Evolutionary conservation across 2,797 vertebrate genomes (phyloP).

Genomic region (Cygnus olor): DNA sequence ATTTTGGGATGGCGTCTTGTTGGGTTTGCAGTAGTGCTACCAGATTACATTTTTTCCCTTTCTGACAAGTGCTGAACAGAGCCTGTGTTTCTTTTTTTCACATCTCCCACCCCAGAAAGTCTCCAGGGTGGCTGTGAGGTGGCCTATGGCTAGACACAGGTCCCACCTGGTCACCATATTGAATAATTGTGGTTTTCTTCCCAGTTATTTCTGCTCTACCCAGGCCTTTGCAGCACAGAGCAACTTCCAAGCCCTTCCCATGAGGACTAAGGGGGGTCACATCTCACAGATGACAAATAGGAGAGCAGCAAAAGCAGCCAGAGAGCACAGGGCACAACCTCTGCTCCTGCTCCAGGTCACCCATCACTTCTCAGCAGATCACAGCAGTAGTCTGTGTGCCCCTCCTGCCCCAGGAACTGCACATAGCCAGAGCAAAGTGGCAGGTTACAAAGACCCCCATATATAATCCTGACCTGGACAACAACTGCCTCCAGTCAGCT

Average conservation of each 20-base stretch:
- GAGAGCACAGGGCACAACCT: not conserved
- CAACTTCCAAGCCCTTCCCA: not conserved
- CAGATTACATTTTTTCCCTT: not conserved
- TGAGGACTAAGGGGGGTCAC: not conserved
- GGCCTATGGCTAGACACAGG: not conserved
- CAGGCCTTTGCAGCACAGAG: not conserved
- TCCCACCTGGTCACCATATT: not conserved
- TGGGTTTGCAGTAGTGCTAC: not conserved
- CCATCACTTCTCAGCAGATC: too few relatives aligned
- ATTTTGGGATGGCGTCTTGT: not conserved
- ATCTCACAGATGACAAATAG: not conserved
- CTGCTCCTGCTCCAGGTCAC: not conserved
- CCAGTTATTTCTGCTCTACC: not conserved
- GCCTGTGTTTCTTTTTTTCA: not conserved
- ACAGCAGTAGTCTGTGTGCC: too few relatives aligned
- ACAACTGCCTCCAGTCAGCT: not conserved
- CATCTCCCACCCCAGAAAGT: not conserved
- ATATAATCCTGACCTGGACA: too few relatives aligned
- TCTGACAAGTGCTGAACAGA: not conserved
- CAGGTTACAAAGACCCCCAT: not conserved
- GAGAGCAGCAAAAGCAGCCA: not conserved
- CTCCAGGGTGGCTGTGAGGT: not conserved
- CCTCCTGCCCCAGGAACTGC: not conserved
- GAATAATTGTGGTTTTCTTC: not conserved
- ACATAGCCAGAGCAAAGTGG: not conserved